Evolutionary conservation across 2,113 vertebrate genomes (phyloP), one percentile per base, ranked within the genome.

Genomic region (Asarcornis scutulata): DNA sequence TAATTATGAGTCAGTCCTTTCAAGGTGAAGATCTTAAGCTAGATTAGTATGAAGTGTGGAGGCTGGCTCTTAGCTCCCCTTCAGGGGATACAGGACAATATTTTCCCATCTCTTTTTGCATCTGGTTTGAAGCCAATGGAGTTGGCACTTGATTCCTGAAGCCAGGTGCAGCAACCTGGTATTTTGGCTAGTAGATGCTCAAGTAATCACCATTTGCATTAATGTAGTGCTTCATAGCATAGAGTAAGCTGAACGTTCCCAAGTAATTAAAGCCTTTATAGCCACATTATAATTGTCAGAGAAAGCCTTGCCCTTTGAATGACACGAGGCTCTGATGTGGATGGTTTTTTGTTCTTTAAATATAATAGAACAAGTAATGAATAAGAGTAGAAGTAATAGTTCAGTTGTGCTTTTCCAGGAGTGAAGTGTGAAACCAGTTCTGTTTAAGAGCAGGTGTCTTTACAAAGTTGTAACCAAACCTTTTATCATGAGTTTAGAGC

Each of bases 191-290:
- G 60, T 83, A 48, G 17, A 11, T 50, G 40, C 29, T 82, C 31
- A 71, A 74, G 6, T 5, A 34, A 26, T 63, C 83, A 74, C 42
- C 32, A 0, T 48, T 38, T 88, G 0, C 4, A 7, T 75, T 90
- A 52, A 42, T 72, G 0, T 7, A 72, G 22, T 1, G 5, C 26
- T 83, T 76, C 6, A 6, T 55, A 75, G 56, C 34, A 78, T 6
- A 72, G 38, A 48, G 10, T 32, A 42, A 93, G 4, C 9, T 82
- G 63, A 86, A 86, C 7, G 0, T 23, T 23, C 21, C 50, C 50
- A 50, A 50, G 36, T 76, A 95, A 84, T 95, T 92, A 58, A 84
- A 75, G 48, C 10, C 66, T 82, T 95, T 80, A 66, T 16, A 89
- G 69, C 2, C 3, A 6, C 23, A 1, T 58, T 85, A 3, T 89